A percentile compares a stretch with the other conserved stretches of the same genome.
phyloP scores from a whole-genome alignment of 64 coral and sea anemone genomes.

The Orbicella faveolata region DNA sequence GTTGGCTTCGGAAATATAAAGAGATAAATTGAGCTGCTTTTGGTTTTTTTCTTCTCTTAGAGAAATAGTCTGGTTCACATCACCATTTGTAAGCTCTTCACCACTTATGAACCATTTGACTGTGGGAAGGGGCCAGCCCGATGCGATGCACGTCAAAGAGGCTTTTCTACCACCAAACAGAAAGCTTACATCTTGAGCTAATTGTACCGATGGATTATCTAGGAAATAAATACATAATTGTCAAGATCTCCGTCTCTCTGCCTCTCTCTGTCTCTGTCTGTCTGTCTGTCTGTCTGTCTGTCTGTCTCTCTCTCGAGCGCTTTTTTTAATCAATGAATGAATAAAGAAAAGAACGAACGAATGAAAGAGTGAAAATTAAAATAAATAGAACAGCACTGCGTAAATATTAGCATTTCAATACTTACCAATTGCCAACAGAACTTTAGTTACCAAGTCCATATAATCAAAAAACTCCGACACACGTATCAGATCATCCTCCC shows the following conservation, averaged over 20 bases:
- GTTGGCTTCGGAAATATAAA: background rate
- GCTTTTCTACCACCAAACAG: background rate
- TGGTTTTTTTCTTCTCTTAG: background rate
- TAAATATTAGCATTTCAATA: background rate
- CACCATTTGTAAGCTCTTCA: background rate
- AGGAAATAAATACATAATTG: background rate
- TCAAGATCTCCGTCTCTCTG: too few relatives aligned
- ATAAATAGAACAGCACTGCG: too few relatives aligned
- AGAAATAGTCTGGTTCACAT: background rate
- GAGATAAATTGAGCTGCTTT: background rate
- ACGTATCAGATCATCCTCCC: background rate
- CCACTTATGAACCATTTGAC: background rate
- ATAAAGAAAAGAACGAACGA: too few relatives aligned
- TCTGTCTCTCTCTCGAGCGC: too few relatives aligned
- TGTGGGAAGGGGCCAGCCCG: background rate
- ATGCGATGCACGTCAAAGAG: background rate
- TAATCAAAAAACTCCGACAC: background rate
- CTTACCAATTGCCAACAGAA: background rate
- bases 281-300: too few relatives aligned
- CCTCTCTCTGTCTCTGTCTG: too few relatives aligned
- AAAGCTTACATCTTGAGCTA: background rate
- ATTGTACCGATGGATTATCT: background rate
- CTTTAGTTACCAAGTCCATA: background rate
- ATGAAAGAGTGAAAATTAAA: too few relatives aligned
- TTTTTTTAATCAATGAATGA: too few relatives aligned